A percentile compares a stretch with the other conserved stretches of the same genome.
Conservation (phyloP, 1,140 invertebrate species). For the Eupeodes corollae region DNA sequence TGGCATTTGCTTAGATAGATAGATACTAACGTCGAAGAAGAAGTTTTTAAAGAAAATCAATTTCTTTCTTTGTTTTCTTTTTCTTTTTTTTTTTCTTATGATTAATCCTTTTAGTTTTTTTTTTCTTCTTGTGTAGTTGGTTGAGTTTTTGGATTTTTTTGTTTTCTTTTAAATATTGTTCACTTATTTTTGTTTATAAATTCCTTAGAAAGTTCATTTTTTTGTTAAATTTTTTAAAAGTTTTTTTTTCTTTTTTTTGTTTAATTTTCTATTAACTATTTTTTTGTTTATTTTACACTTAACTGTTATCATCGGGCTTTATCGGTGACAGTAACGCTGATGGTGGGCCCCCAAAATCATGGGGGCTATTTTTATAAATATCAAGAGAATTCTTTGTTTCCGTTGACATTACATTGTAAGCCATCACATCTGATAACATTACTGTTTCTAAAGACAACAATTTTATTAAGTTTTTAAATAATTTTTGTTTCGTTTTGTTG, state of each 20-base stretch:
- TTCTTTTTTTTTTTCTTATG: neutral
- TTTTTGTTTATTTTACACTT: slow-evolving; percentile 3
- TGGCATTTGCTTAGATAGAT: too few species aligned
- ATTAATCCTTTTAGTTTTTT: neutral
- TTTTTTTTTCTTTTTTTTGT: slow-evolving; percentile 2
- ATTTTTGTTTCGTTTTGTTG: slow-evolving; percentile 1
- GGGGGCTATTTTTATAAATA: slow-evolving; percentile 34
- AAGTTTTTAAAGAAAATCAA: neutral
- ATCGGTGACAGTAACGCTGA: slow-evolving; percentile 3
- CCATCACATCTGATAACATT: slow-evolving; percentile 34
- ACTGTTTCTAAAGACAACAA: slow-evolving; percentile 7
- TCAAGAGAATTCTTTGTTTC: slow-evolving; percentile 30
- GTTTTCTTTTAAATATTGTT: too few species aligned
- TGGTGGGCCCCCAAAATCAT: slow-evolving; percentile 33
- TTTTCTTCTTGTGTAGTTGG: neutral
- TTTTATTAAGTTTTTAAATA: neutral
- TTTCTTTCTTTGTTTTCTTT: neutral
- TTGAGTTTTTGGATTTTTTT: too few species aligned
- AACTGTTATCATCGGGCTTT: slow-evolving; percentile 5
- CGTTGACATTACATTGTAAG: slow-evolving; percentile 36
- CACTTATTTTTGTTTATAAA: too few species aligned
- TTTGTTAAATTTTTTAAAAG: neutral
- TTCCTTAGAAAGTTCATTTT: too few species aligned
- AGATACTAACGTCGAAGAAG: neutral
- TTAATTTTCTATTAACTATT: too few species aligned